Percentiles rank a stretch among this genome's conserved stretches.
Conservation (phyloP, 2,888 invertebrate genomes). For the Plusia festucae region DNA sequence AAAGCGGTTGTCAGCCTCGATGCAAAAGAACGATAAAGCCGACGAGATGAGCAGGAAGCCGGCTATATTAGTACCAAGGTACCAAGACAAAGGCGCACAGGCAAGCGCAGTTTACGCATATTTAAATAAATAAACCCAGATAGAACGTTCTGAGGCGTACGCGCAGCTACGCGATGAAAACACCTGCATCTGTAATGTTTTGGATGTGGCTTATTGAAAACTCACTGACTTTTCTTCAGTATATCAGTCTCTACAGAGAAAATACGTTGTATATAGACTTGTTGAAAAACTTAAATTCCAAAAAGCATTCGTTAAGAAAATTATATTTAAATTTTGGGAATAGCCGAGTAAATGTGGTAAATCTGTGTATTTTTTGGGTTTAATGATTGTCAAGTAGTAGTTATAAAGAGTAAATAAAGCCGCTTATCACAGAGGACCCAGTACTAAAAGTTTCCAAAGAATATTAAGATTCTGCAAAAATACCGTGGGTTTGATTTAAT, state of each 20-base stretch:
- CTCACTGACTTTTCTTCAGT: not conserved
- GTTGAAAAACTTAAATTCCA: no score
- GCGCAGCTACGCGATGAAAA: slow-evolving; percentile 56
- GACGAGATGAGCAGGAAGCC: slow-evolving; percentile 73
- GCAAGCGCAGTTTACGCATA: slow-evolving; percentile 81
- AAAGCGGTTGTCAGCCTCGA: slow-evolving; percentile 25
- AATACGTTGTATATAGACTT: no score
- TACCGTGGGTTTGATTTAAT: not conserved
- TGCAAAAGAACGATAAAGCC: slow-evolving; percentile 53
- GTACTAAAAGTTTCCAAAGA: not conserved
- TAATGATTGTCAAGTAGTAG: no score
- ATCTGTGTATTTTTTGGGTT: no score
- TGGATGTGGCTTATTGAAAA: slow-evolving; percentile 47
- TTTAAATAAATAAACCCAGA: slow-evolving; percentile 84
- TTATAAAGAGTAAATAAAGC: no score
- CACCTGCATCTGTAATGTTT: slow-evolving; percentile 18
- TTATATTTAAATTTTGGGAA: no score
- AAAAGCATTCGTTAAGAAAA: no score
- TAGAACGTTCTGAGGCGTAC: slow-evolving; percentile 72
- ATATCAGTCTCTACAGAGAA: no score
- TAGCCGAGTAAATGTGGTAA: no score
- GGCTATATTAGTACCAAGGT: slow-evolving; percentile 72
- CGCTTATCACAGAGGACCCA: no score
- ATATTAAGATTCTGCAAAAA: not conserved
- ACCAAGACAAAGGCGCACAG: slow-evolving; percentile 78